Conservation (phyloP, 2,113 vertebrate species). For the Micronycteris hirsuta region DNA sequence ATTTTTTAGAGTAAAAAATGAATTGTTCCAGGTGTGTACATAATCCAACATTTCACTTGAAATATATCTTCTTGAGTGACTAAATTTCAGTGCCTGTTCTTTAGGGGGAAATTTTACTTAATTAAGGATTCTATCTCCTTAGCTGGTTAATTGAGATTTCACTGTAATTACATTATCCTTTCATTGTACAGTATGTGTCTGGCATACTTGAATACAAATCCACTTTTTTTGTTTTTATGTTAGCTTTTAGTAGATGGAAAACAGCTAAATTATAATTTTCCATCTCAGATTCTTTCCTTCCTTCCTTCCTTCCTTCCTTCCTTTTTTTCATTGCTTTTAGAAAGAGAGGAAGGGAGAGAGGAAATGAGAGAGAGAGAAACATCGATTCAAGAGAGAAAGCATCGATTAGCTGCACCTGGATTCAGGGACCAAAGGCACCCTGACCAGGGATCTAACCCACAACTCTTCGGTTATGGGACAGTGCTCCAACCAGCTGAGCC, state of each 20-base stretch:
- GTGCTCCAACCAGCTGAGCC: too few relatives aligned
- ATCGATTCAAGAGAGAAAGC: too few relatives aligned
- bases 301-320: too few relatives aligned
- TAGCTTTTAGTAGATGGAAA: conserved; percentile 16
- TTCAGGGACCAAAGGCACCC: too few relatives aligned
- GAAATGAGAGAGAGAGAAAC: too few relatives aligned
- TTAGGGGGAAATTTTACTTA: not conserved
- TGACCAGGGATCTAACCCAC: too few relatives aligned
- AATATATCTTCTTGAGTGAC: not conserved
- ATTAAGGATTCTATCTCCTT: not conserved
- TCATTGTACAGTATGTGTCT: not conserved
- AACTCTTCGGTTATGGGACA: too few relatives aligned
- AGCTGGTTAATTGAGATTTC: conserved; percentile 30
- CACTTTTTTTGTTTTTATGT: conserved; percentile 8
- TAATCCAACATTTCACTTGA: conserved; percentile 30
- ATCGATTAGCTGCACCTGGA: too few relatives aligned
- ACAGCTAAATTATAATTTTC: conserved; percentile 7
- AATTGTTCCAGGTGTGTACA: not conserved
- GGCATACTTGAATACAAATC: not conserved
- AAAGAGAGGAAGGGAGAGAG: too few relatives aligned
- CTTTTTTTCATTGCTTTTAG: too few relatives aligned
- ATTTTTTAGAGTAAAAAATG: conserved; percentile 2
- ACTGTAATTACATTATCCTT: not conserved
- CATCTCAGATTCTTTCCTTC: not conserved
- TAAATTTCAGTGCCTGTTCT: not conserved